Evolutionary conservation across 2,888 invertebrate species (phyloP).

Genomic region (Himalopsyche anomala): DNA sequence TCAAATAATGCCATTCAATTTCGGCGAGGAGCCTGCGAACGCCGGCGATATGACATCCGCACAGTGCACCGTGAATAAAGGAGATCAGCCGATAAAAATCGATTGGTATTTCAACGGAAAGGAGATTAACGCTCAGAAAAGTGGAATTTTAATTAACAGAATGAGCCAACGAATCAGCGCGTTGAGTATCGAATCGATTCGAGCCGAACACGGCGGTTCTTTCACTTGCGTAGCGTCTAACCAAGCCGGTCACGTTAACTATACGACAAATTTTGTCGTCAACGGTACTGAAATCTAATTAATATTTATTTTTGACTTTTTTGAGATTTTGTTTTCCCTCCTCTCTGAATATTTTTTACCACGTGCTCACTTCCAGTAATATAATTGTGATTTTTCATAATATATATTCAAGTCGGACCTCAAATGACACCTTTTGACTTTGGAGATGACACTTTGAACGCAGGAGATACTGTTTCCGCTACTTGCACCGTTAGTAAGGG

Average conservation of each 20-base stretch:
- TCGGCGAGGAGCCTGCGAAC: slow-evolving; percentile 84
- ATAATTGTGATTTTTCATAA: slow-evolving; percentile 22
- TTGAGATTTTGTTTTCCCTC: not conserved
- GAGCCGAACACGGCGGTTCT: slow-evolving; percentile 78
- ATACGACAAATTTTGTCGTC: slow-evolving; percentile 74
- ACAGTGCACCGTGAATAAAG: slow-evolving; percentile 83
- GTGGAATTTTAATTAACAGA: slow-evolving; percentile 73
- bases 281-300: slow-evolving; percentile 70
- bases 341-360: not conserved
- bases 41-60: slow-evolving; percentile 84
- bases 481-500: slow-evolving; percentile 82
- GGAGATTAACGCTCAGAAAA: slow-evolving; percentile 72
- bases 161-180: slow-evolving; percentile 75
- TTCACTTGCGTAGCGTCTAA: slow-evolving; percentile 82
- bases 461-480: slow-evolving; percentile 80
- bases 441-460: slow-evolving; percentile 81
- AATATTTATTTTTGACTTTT: slow-evolving; percentile 6
- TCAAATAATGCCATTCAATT: slow-evolving; percentile 86
- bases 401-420: slow-evolving; percentile 71
- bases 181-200: slow-evolving; percentile 76
- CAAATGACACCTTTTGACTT: slow-evolving; percentile 76
- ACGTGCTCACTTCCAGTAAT: not conserved
- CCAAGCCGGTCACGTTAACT: slow-evolving; percentile 77
- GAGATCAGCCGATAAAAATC: slow-evolving; percentile 82
- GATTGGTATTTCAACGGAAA: slow-evolving; percentile 83